Base-by-base conservation (phyloP, 2,113 vertebrate species). In the Eira barbara region DNA sequence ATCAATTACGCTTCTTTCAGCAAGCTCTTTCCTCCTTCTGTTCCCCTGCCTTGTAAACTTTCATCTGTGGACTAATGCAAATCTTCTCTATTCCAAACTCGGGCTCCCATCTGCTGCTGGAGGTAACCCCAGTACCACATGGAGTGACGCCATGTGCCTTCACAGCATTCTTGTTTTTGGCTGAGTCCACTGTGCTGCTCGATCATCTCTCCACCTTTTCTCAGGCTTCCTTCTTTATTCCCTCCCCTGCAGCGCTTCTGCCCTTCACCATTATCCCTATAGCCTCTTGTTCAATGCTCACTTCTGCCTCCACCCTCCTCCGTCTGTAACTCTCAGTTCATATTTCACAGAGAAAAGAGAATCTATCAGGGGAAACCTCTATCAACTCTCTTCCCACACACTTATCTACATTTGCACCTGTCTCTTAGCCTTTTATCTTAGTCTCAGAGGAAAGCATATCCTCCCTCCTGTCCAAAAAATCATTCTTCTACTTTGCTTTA, bases 401-500 rank as follows among this genome's bases (percentile, higher is more conserved):
- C 69, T 88, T 93, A 94, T 78, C 97, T 87, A n/a, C 34, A 52
- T 78, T 93, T 85, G 4, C 88, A 94, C 93, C 88, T 97, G 94
- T 87, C 69, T 94, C 79, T 86, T 67, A 47, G 47, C 23, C 76
- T 89, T 94, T 94, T 97, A 59, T 96, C 91, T 88, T 67, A 34
- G 91, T 67, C 97, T 85, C 85, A 29, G 71, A 63, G 88, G 96
- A 91, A 93, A 39, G 31, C 29, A 21, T 13, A 71, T 84, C 45
- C 76, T 78, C 45, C 12, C 10, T 89, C 45, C 76, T 85, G 45
- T 82, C 49, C 61, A 61, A 87, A 95, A 92, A 61, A 80, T 71
- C 49, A 89, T 94, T 81, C 81, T 83, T 83, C 55, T 31, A 89
- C 87, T 92, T 93, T 82, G 55, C 39, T 67, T 80, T 52, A 92